A percentile compares a stretch with the other conserved stretches of the same genome.
Conservation (phyloP, 2,888 invertebrate genomes). For the Chrysolina haemoptera region DNA sequence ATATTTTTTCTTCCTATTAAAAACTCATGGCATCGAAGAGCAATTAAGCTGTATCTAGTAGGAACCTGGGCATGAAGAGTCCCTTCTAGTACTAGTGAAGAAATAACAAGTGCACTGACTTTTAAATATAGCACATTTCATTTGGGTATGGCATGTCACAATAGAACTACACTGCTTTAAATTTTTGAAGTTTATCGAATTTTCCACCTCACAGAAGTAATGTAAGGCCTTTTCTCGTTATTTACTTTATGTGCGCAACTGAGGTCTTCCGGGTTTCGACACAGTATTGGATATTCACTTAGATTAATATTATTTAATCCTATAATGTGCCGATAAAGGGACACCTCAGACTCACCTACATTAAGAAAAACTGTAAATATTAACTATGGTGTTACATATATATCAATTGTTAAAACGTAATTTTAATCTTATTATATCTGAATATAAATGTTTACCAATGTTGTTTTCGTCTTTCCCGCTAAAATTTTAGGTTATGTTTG, state of each 20-base stretch:
- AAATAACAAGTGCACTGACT: conserved; percentile 23
- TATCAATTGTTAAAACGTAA: conserved; percentile 37
- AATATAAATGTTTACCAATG: conserved; percentile 40
- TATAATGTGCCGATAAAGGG: conserved; percentile 43
- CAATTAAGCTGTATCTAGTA: neutral
- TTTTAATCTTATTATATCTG: conserved; percentile 31
- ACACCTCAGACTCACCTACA: conserved; percentile 34
- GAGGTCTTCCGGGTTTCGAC: conserved; percentile 40
- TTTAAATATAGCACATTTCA: conserved; percentile 42
- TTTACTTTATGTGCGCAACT: conserved; percentile 63
- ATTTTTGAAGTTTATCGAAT: conserved; percentile 18
- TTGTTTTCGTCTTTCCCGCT: conserved; percentile 35
- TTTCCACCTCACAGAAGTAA: conserved; percentile 63
- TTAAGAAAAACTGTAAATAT: conserved; percentile 37
- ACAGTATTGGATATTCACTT: conserved; percentile 36
- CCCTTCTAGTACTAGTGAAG: neutral
- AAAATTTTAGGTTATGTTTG: conserved; percentile 37
- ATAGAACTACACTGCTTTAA: conserved; percentile 31
- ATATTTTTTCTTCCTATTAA: too few species aligned
- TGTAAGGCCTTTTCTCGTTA: conserved; percentile 60
- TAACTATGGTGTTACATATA: conserved; percentile 30
- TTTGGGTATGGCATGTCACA: conserved; percentile 32
- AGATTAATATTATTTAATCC: conserved; percentile 26
- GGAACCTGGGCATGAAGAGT: conserved; percentile 3
- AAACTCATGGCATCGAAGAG: neutral